Evolutionary conservation across 1,140 invertebrate genomes (phyloP).

Genomic region (Tenebrio molitor): DNA sequence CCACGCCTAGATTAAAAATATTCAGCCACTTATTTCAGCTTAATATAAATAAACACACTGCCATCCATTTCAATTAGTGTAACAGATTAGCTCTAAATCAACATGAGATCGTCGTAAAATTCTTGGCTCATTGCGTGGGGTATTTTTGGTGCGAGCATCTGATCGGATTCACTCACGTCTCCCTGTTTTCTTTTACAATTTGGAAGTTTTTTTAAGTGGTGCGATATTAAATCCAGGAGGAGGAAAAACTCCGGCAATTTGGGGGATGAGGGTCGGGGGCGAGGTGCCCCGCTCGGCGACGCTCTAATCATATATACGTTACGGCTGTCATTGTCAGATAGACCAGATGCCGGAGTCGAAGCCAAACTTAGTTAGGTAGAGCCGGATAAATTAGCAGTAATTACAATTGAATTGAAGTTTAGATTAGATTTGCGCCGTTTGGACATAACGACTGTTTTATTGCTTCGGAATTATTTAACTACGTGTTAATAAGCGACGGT

Average conservation of each 20-base stretch:
- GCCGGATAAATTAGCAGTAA: slow-evolving; percentile 55
- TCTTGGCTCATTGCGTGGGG: slow-evolving; percentile 25
- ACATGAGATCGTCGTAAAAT: slow-evolving; percentile 9
- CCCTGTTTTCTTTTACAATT: slow-evolving; percentile 1
- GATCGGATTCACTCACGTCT: background rate
- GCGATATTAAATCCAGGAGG: slow-evolving; percentile 12
- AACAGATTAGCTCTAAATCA: slow-evolving; percentile 45
- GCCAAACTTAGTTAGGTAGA: slow-evolving; percentile 54
- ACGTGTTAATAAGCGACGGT: slow-evolving; percentile 29
- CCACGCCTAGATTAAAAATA: slow-evolving; percentile 34
- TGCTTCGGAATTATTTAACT: slow-evolving; percentile 37
- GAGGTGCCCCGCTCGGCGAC: slow-evolving; percentile 21
- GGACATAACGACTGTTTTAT: slow-evolving; percentile 54
- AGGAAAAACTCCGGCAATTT: slow-evolving; percentile 6
- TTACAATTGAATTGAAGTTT: slow-evolving; percentile 57
- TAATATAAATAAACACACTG: slow-evolving; percentile 35
- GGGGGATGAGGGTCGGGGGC: background rate
- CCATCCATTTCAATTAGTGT: slow-evolving; percentile 42
- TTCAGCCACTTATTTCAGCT: slow-evolving; percentile 33
- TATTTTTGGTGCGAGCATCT: background rate
- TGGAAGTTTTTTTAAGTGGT: background rate
- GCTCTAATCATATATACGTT: slow-evolving; percentile 53
- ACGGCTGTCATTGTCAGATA: slow-evolving; percentile 52
- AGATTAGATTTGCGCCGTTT: slow-evolving; percentile 50
- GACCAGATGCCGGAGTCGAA: slow-evolving; percentile 42